Evolutionary conservation across 2,888 invertebrate species (phyloP).

Genomic region (Harpalus rubripes): DNA sequence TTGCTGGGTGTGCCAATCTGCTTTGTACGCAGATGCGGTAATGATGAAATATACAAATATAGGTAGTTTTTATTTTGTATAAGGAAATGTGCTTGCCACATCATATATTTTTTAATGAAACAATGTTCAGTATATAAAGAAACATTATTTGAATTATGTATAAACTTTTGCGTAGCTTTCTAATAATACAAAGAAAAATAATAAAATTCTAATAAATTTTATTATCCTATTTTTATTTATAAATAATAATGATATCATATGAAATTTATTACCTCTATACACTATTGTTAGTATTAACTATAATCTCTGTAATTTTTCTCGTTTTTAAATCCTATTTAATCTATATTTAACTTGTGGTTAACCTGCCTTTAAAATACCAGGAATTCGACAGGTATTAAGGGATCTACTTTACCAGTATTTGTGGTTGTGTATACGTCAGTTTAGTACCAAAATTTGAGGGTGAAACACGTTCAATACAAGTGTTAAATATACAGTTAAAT

Average conservation of each 20-base stretch:
- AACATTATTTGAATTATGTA: neutral
- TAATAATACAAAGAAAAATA: conserved; percentile 7
- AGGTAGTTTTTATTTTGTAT: too few species aligned
- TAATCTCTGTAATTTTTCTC: too few species aligned
- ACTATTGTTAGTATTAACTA: too few species aligned
- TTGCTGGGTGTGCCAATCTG: too few species aligned
- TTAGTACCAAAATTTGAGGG: neutral
- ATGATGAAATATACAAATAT: too few species aligned
- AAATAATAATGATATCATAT: neutral
- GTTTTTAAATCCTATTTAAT: too few species aligned
- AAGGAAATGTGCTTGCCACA: too few species aligned
- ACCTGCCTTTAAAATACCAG: neutral
- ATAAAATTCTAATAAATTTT: conserved; percentile 11
- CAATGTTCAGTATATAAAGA: too few species aligned
- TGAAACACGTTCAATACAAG: neutral
- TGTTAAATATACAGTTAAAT: neutral
- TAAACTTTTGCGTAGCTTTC: conserved; percentile 21
- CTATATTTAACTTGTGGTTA: neutral
- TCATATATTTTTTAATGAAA: too few species aligned
- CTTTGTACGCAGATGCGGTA: too few species aligned
- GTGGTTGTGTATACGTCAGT: neutral
- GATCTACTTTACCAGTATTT: neutral
- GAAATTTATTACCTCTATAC: too few species aligned
- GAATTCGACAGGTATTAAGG: neutral
- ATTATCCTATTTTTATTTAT: neutral